Percentiles rank a stretch among this genome's conserved stretches.
These are phyloP conservation scores for Andrena praecox DNA, from an alignment of 2,888 invertebrate genomes.

Conservation along the genomic window DNA sequence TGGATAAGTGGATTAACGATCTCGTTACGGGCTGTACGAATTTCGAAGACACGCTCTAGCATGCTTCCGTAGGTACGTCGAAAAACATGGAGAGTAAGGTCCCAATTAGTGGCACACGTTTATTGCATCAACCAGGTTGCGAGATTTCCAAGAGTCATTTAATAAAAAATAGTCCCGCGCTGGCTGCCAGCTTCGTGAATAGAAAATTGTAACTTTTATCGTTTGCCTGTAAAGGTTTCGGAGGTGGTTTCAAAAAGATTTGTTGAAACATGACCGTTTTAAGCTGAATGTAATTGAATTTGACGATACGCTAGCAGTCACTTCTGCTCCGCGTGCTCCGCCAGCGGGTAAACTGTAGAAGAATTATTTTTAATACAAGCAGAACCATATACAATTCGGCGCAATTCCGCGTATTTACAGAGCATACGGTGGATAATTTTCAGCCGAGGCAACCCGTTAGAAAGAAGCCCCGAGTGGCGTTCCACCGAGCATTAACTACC, in stretches of 20 bases:
- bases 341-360: too few relatives aligned
- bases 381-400: not conserved
- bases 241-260: not conserved
- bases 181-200: too few relatives aligned
- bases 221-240: too few relatives aligned
- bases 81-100: too few relatives aligned
- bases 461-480: not conserved
- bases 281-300: not conserved
- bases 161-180: too few relatives aligned
- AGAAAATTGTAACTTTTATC: too few relatives aligned
- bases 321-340: not conserved
- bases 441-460: not conserved
- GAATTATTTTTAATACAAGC: conserved; percentile 1
- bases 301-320: not conserved
- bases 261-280: not conserved
- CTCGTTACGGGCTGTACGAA: conserved; percentile 52
- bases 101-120: too few relatives aligned
- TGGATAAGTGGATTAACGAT: conserved; percentile 77
- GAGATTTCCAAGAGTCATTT: too few relatives aligned
- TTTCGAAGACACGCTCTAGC: conserved; percentile 21
- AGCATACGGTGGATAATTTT: not conserved
- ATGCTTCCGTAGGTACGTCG: too few relatives aligned
- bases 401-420: conserved; percentile 1
- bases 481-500: not conserved
- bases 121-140: too few relatives aligned